Base-by-base conservation (phyloP, 1,140 invertebrate species). In the Xylocopa sonorina region DNA sequence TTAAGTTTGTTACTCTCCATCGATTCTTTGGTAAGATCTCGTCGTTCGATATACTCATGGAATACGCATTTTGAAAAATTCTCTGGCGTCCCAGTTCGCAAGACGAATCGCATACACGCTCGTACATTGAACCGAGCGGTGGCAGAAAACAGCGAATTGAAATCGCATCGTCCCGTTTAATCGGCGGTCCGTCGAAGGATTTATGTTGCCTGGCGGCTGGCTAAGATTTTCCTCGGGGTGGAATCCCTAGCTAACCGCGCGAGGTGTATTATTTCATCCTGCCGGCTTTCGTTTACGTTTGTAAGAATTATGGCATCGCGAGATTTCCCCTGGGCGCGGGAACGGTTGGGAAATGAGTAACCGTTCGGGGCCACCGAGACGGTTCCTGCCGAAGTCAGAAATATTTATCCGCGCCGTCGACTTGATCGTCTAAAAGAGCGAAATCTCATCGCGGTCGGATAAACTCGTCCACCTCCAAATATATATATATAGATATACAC, bases 301-400 rank as follows among this genome's bases (percentile, higher is more conserved):
- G 55, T 48, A 71, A 68, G 75, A 78, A 78, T 78, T 78, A 69
- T 71, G 55, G 55, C 43, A 29, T 34, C 66, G 43, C 55, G 34
- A 71, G 66, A 78, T 78, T 71, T 78, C 66, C 66, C 55, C 14
- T 16, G 27, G 27, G 27, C 0, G 43, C 5, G 2, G 53, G 46
- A 69, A 77, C 41, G 18, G 29, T 38, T n/a, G 21, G 4, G 66
- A 60, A 68, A 69, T 50, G 75, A 77, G 66, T 50, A 71, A 58
- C n/a, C 74, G 74, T 48, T 38, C 24, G n/a, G 7, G 34, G 38
- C 9, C 2, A 16, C 62, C n/a, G 34, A n/a, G 24, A 63, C 9
- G 14, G 12, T n/a, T n/a, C 2, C 64, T 50, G 63, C 48, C 75
- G 34, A 68, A 69, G 53, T 69, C 66, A 9, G 53, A 71, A 51